These are phyloP conservation scores for Origma solitaria DNA, from an alignment of 2,113 vertebrate genomes.

Conservation along the genomic window DNA sequence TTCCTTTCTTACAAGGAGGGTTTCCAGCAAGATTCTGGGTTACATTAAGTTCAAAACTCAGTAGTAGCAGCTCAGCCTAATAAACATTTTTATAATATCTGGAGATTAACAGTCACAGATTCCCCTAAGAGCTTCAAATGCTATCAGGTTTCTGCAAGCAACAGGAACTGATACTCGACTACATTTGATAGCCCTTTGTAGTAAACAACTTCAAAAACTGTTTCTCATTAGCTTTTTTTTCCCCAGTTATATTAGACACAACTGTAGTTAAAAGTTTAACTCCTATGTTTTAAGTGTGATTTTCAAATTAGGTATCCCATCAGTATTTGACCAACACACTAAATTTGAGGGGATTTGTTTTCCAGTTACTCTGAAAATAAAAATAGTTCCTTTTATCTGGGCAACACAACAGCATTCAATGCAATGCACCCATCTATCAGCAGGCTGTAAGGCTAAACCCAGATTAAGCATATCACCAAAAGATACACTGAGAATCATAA, in stretches of 20 bases:
- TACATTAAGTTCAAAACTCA: not conserved
- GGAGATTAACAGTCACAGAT: not conserved
- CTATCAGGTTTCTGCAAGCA: not conserved
- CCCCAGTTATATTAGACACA: not conserved
- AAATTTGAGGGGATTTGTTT: not conserved
- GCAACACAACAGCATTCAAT: not conserved
- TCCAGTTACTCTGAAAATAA: not conserved
- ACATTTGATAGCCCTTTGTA: not conserved
- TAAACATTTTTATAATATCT: not conserved
- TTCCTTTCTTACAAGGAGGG: not conserved
- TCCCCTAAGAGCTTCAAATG: not conserved
- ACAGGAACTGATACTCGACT: constrained; percentile 15
- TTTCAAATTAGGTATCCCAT: not conserved
- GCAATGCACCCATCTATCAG: not conserved
- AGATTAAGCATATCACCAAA: not conserved
- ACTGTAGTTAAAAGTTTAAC: not conserved
- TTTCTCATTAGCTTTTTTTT: not conserved
- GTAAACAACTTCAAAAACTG: not conserved
- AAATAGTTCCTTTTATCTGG: not conserved
- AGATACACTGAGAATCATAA: not conserved
- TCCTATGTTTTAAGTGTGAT: not conserved
- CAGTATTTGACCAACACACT: not conserved
- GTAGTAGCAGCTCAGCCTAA: not conserved
- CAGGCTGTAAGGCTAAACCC: not conserved
- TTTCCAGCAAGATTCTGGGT: not conserved